A percentile compares a stretch with the other conserved stretches of the same genome.
These are phyloP conservation scores for Lethocerus indicus DNA, from an alignment of 1,140 invertebrate species.

Conservation along the genomic window DNA sequence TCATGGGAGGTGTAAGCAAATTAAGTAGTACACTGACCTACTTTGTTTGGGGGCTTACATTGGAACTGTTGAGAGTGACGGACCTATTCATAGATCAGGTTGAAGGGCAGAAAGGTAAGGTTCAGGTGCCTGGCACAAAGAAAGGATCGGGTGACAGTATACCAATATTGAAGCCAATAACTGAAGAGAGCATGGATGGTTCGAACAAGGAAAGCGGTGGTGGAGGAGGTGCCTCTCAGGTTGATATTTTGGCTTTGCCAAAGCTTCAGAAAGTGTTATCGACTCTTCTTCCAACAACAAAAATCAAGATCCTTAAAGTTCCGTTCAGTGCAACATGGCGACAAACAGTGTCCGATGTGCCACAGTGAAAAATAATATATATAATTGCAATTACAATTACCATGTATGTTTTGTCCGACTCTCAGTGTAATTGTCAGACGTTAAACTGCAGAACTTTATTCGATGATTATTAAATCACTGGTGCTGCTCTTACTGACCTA, in stretches of 20 bases:
- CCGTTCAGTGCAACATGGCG: conserved; percentile 62
- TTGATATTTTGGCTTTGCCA: conserved; percentile 57
- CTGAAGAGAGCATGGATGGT: conserved; percentile 5
- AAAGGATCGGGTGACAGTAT: conserved; percentile 46
- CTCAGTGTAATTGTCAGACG: too few species aligned
- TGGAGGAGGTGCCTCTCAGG: conserved; percentile 27
- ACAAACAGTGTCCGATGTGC: conserved; percentile 12
- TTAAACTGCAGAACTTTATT: too few species aligned
- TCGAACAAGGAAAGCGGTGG: conserved; percentile 4
- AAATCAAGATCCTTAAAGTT: conserved; percentile 60
- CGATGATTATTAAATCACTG: too few species aligned
- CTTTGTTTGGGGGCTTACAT: conserved; percentile 66
- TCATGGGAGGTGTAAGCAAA: conserved; percentile 51
- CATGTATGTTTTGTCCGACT: too few species aligned
- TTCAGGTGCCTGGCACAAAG: conserved; percentile 10
- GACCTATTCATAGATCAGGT: conserved; percentile 49
- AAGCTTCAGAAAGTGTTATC: conserved; percentile 53
- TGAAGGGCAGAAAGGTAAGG: neutral
- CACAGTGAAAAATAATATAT: neutral
- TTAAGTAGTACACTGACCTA: conserved; percentile 47
- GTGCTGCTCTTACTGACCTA: too few species aligned
- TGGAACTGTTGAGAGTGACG: conserved; percentile 57
- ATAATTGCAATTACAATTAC: too few species aligned
- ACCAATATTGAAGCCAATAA: conserved; percentile 55
- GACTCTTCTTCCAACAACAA: conserved; percentile 38